phyloP scores from a whole-genome alignment of 2,797 vertebrate genomes.

The Jordanella pulchra region DNA sequence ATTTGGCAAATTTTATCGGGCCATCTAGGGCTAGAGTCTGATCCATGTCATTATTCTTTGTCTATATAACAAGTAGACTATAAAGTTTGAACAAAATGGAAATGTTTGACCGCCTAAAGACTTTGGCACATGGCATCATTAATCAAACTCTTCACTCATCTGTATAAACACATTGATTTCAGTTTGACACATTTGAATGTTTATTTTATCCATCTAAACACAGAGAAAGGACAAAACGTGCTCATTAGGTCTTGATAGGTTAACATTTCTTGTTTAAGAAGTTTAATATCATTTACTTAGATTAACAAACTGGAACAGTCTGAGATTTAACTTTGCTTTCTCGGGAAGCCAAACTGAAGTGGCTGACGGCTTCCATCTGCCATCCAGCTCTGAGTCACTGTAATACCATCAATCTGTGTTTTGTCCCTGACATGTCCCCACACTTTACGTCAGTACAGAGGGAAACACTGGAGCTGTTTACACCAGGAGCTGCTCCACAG shows the following conservation, averaged over 20 bases:
- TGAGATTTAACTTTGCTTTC: background rate
- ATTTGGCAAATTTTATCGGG: background rate
- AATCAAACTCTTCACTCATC: background rate
- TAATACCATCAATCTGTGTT: background rate
- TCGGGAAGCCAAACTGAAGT: background rate
- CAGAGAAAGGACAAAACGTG: background rate
- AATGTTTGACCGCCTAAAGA: background rate
- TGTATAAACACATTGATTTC: background rate
- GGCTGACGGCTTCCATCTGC: background rate
- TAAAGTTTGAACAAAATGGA: background rate
- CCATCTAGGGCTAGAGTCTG: background rate
- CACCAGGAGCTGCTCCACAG: slow-evolving; percentile 36
- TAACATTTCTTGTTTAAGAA: background rate
- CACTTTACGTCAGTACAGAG: slow-evolving; percentile 27
- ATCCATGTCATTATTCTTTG: background rate
- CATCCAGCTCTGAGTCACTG: slow-evolving; percentile 5
- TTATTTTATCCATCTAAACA: background rate
- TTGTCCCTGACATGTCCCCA: slow-evolving; percentile 12
- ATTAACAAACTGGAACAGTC: background rate
- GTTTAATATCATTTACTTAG: background rate
- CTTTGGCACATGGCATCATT: background rate
- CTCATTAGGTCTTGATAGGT: background rate
- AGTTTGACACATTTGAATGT: background rate
- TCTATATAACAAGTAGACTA: too few relatives aligned
- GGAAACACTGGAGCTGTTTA: slow-evolving; percentile 17